phyloP scores from a whole-genome alignment of 1,140 invertebrate genomes.

The Pissodes strobi region DNA sequence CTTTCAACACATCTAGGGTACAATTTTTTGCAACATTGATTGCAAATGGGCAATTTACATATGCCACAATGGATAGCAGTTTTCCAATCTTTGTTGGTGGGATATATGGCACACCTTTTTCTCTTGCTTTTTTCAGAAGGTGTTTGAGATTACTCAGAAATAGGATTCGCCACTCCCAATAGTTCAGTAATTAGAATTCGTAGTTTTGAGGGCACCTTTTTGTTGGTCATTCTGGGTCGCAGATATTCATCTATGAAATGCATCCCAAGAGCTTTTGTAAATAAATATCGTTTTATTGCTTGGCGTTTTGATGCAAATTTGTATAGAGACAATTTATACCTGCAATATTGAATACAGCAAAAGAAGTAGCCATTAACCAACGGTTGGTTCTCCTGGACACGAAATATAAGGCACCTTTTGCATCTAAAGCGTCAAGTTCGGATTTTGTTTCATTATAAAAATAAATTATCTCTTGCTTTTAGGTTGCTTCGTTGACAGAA shows the following conservation, averaged over 20 bases:
- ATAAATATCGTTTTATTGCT: conserved; percentile 14
- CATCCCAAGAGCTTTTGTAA: conserved; percentile 2
- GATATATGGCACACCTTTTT: too few species aligned
- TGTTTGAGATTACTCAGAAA: too few species aligned
- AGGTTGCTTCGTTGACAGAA: too few species aligned
- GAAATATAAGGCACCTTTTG: conserved; percentile 17
- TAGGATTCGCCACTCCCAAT: too few species aligned
- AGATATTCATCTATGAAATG: background rate
- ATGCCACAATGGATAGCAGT: too few species aligned
- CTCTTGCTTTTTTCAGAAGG: too few species aligned
- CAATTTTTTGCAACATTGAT: too few species aligned
- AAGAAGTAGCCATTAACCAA: conserved; percentile 8
- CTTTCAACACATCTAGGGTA: too few species aligned
- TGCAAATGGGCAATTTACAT: too few species aligned
- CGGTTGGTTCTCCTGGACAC: conserved; percentile 14
- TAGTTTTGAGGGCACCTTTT: too few species aligned
- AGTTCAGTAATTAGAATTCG: background rate
- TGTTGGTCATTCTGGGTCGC: background rate
- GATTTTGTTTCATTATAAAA: conserved; percentile 19
- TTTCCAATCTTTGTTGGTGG: too few species aligned
- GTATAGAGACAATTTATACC: conserved; percentile 13
- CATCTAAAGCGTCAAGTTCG: conserved; percentile 14
- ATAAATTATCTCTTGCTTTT: too few species aligned
- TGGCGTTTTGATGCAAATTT: conserved; percentile 12
- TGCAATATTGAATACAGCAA: conserved; percentile 17